Evolutionary conservation across 2,888 invertebrate species (phyloP), one percentile per base, ranked within the genome.

Genomic region (Gymnocheta viridis): DNA sequence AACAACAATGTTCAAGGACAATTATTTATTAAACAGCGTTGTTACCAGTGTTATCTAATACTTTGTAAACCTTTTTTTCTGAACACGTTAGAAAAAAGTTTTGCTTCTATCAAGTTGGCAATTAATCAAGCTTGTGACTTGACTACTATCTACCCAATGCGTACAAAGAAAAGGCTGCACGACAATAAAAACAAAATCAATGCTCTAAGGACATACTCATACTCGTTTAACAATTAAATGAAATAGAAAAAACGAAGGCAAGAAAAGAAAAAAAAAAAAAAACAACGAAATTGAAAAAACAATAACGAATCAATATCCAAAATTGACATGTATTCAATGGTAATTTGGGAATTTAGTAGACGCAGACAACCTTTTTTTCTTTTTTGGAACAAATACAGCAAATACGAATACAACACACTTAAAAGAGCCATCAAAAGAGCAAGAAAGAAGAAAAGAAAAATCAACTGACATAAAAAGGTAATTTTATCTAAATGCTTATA

Each of bases 281-380:
- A 32, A 32, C 32, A 27, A 49, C 14, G 0, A 27, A 54, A 2
- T 24, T 32, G 5, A 3, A 4, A 64, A 44, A 24, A 19, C 22
- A 78, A 69, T 41, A 73, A 58, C 22, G 14, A 73, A 67, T 51
- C 80, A 60, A 73, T 73, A 73, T 14, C 41, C 10, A 47, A 58
- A 38, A 66, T 58, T 38, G 58, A 38, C 35, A 69, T 49, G 67
- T 41, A 49, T 41, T 76, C 79, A 64, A 76, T 76, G 64, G 41
- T 70, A 72, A 80, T 80, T 83, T 80, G 76, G 80, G 64, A 47
- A 76, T 83, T 70, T 29, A 58, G 41, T 22, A 73, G 44, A 76
- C 41, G 17, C 32, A 38, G 38, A 35, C 64, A 72, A 38, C n/a
- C 10, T 66, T 66, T 51, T 47, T 12, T 32, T n/a, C 4, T 24